Conservation (phyloP, 1,140 invertebrate genomes). For the Ridgeia piscesae region DNA sequence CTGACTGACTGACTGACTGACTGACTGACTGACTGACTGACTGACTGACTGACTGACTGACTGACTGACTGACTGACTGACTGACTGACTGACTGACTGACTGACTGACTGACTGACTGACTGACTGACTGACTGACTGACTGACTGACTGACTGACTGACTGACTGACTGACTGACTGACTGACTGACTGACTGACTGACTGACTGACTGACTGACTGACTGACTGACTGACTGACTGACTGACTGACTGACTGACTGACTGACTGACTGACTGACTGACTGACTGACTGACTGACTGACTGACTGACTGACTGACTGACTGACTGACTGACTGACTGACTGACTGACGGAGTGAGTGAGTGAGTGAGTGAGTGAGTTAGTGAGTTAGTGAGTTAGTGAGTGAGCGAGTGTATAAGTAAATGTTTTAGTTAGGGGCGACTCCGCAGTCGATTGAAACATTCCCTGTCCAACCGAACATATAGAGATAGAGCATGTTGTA, state of each 20-base stretch:
- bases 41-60: too few species aligned
- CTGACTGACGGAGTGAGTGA: background rate
- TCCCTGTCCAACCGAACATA: too few species aligned
- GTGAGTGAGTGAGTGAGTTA: background rate
- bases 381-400: background rate
- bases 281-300: constrained; percentile 19
- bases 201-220: constrained; percentile 22
- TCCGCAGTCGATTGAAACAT: too few species aligned
- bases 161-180: constrained; percentile 8
- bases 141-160: background rate
- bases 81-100: too few species aligned
- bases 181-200: constrained; percentile 21
- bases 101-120: too few species aligned
- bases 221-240: background rate
- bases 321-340: constrained; percentile 22
- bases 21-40: too few species aligned
- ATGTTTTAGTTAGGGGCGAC: background rate
- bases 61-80: too few species aligned
- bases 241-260: background rate
- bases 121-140: too few species aligned
- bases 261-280: background rate
- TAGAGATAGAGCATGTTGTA: too few species aligned
- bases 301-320: constrained; percentile 25
- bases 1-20: too few species aligned
- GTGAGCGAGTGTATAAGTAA: background rate